Conservation (phyloP, 2,113 vertebrate species). For the Coracopsis vasa region DNA sequence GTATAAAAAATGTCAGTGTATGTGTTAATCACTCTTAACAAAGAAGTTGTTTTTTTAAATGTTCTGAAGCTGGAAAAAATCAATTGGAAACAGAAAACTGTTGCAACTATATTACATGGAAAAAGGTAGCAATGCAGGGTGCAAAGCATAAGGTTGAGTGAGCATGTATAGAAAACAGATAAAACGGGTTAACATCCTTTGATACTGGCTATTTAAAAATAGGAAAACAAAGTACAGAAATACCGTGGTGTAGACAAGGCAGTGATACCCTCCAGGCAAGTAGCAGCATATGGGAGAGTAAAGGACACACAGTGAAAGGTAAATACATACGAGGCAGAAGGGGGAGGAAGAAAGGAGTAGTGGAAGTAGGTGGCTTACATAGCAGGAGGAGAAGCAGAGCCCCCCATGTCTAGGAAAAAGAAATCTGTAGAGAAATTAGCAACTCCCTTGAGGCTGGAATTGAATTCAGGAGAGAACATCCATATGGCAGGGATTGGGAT, state of each 20-base stretch:
- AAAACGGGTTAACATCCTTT: neutral
- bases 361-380: neutral
- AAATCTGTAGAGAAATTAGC: neutral
- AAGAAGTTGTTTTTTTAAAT: neutral
- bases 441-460: neutral
- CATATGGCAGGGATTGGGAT: fast-evolving
- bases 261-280: neutral
- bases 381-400: neutral
- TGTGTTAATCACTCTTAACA: neutral
- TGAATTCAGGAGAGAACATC: neutral
- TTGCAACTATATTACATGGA: neutral
- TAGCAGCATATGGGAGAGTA: neutral
- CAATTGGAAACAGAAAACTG: neutral
- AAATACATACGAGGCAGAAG: neutral
- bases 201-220: neutral
- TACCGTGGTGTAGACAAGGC: neutral
- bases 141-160: neutral
- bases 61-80: neutral
- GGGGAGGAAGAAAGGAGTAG: neutral
- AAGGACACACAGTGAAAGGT: neutral
- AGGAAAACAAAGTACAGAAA: neutral
- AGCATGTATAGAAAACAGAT: neutral
- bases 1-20: neutral
- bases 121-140: neutral
- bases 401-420: fast-evolving